Base-by-base conservation (phyloP, 2,797 vertebrate species). In the Hemibagrus guttatus region DNA sequence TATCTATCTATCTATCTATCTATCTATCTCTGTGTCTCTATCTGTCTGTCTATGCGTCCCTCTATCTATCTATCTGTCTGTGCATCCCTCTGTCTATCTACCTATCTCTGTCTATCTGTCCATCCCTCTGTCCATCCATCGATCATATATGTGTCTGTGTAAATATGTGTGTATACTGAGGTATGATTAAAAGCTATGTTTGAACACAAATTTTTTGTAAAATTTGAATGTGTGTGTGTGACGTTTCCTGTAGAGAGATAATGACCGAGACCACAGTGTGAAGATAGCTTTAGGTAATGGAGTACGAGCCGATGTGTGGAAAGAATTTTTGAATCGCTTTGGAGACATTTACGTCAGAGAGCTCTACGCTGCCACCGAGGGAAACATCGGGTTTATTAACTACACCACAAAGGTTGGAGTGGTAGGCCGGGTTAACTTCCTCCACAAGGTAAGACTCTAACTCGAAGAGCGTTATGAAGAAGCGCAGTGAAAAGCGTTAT, bases 331-430 rank as follows among this genome's bases (percentile, higher is more conserved):
- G 83, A 86, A 81, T 63, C 96, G 97, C 75, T 98, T 97, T 78
- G 97, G 97, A 26, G 92, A 96, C 84, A 95, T 98, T 71, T 84
- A 89, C 26, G 92, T 98, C 83, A 91, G 93, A 79, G 97, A 98
- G 91, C 90, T 97, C 87, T 98, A 99, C 7, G 97, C 94, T 0
- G 92, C 97, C 58, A 98, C 97, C 0, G 97, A 99, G 91, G 97
- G 97, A 88, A 98, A 98, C 90, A 91, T 97, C 9, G 95, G 95
- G 75, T 98, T 98, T 92, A 17, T 96, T 76, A 98, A 98, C 84
- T 97, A 97, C 90, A 95, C 96, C 0, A 94, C 95, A 81, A 98
- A 97, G 92, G 91, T 97, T 0, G 97, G 97, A 0, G 95, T 95
- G 1, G 91, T 97, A 0, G 97, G 97, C 28, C 94, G 97, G 81